These are phyloP conservation scores for Rhagonycha fulva DNA, from an alignment of 2,888 invertebrate genomes.

Conservation along the genomic window DNA sequence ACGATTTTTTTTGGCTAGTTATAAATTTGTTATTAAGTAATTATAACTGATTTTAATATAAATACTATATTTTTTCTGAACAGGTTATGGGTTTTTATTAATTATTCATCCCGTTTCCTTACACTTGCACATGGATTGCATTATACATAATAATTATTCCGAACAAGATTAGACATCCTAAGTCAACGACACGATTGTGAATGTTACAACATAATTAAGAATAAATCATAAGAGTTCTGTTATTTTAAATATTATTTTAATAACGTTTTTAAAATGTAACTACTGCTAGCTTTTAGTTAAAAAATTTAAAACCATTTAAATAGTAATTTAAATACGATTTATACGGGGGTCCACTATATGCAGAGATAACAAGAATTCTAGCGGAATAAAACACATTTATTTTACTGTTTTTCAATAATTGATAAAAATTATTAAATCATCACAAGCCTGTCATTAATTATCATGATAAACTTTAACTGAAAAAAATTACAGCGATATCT, in stretches of 20 bases:
- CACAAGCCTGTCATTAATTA: background rate
- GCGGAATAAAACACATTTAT: background rate
- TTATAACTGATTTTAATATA: background rate
- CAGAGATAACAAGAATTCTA: background rate
- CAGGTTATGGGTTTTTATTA: background rate
- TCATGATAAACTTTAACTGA: background rate
- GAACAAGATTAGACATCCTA: background rate
- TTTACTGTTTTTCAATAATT: background rate
- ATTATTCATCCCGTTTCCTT: background rate
- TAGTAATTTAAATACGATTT: background rate
- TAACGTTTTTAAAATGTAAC: background rate
- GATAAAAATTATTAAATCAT: background rate
- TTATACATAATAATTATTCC: background rate
- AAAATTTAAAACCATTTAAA: background rate
- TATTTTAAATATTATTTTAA: background rate
- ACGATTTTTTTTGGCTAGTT: too few species aligned
- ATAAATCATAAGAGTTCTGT: background rate
- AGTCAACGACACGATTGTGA: slow-evolving; percentile 2
- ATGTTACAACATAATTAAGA: background rate
- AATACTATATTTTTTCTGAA: background rate
- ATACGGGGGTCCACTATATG: background rate
- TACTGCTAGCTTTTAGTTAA: background rate
- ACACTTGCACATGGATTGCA: background rate
- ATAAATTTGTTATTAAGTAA: too few species aligned
- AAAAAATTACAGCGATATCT: background rate